Conservation (phyloP, 2,888 invertebrate genomes). For the Torymus tubicola region DNA sequence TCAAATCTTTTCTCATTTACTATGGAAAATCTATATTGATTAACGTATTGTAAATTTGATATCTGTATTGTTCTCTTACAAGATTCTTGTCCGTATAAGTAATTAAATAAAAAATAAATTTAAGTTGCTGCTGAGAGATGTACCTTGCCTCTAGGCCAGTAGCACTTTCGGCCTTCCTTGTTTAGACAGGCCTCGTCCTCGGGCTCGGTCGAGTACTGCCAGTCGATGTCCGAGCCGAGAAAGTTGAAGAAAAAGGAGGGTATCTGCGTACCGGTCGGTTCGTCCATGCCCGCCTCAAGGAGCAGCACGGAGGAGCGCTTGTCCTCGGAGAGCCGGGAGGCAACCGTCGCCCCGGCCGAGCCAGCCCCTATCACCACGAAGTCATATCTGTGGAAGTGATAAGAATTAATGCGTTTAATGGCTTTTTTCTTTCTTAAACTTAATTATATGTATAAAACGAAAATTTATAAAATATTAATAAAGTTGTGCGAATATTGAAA, state of each 20-base stretch:
- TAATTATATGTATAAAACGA: no score
- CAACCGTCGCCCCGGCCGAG: constrained; percentile 85
- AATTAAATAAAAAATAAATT: not conserved
- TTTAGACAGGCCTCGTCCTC: constrained; percentile 87
- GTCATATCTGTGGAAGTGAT: constrained; percentile 78
- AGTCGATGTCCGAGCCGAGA: constrained; percentile 91
- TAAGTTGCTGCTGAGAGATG: constrained; percentile 74
- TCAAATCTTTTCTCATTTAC: no score
- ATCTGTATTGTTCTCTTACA: no score
- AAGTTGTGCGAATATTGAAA: no score
- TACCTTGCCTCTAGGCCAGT: constrained; percentile 93
- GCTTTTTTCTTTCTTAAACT: no score
- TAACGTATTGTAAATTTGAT: no score
- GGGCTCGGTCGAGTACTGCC: constrained; percentile 91
- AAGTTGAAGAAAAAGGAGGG: constrained; percentile 94
- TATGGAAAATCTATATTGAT: no score
- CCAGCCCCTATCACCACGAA: constrained; percentile 87
- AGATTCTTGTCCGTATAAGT: no score
- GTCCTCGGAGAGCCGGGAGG: constrained; percentile 84
- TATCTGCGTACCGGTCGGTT: constrained; percentile 91
- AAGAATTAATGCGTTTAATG: not conserved
- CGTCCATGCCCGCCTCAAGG: constrained; percentile 89
- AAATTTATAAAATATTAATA: no score
- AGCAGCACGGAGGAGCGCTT: constrained; percentile 85
- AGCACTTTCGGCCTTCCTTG: constrained; percentile 84